Evolutionary conservation across 1,140 invertebrate species (phyloP).

Genomic region (Acromyrmex heyeri): DNA sequence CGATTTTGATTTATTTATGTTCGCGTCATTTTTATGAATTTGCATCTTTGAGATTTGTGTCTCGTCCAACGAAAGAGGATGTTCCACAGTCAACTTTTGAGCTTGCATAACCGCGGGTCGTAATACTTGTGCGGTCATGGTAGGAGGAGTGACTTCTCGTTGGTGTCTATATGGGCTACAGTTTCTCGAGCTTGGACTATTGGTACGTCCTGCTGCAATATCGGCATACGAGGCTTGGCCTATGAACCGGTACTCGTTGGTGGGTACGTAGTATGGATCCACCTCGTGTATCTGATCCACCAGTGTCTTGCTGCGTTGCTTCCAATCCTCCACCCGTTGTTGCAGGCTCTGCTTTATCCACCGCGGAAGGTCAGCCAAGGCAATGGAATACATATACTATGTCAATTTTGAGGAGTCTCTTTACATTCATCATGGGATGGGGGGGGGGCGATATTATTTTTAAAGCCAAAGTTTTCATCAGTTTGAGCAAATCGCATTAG

Average conservation of each 20-base stretch:
- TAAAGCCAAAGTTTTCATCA: constrained; percentile 16
- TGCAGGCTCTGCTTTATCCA: constrained; percentile 89
- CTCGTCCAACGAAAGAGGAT: constrained; percentile 12
- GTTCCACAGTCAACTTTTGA: constrained; percentile 23
- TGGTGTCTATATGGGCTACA: constrained; percentile 80
- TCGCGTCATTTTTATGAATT: neutral
- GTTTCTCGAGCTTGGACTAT: constrained; percentile 83
- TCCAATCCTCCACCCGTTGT: constrained; percentile 89
- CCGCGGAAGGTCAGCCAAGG: constrained; percentile 80
- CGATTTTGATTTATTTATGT: neutral
- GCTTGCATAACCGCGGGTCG: constrained; percentile 64
- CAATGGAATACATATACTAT: constrained; percentile 76
- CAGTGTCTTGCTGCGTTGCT: constrained; percentile 90
- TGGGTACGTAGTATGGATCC: constrained; percentile 90
- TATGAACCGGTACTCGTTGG: constrained; percentile 82
- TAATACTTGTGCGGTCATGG: constrained; percentile 72
- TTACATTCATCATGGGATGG: constrained; percentile 50
- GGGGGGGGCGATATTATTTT: neutral
- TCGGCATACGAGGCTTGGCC: constrained; percentile 87
- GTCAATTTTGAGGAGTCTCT: constrained; percentile 77
- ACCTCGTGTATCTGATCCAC: constrained; percentile 90
- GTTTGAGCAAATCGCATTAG: neutral
- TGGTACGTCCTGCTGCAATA: constrained; percentile 86
- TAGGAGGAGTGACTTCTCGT: constrained; percentile 78
- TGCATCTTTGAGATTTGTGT: neutral